Conservation (phyloP, 2,888 invertebrate species). For the Gnatocerus cornutus region DNA sequence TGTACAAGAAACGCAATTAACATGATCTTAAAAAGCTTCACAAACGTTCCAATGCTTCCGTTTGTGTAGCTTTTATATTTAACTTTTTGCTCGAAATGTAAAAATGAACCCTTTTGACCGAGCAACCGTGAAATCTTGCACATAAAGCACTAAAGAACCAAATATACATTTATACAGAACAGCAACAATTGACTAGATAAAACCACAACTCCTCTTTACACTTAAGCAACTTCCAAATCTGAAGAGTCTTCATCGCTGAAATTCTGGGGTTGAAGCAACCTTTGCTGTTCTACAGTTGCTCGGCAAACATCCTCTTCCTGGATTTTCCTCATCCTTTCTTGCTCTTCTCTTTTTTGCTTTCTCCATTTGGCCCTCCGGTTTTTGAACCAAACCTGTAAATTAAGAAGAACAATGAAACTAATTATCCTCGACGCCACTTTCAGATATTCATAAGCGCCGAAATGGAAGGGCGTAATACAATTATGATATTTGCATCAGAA, state of each 20-base stretch:
- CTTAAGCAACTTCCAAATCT: slow-evolving; percentile 86
- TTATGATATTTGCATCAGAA: slow-evolving; percentile 60
- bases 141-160: slow-evolving; percentile 37
- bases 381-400: slow-evolving; percentile 94
- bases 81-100: neutral
- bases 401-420: slow-evolving; percentile 51
- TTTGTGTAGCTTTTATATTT: too few species aligned
- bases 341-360: slow-evolving; percentile 93
- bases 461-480: slow-evolving; percentile 51
- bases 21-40: neutral
- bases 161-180: slow-evolving; percentile 56
- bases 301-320: slow-evolving; percentile 81
- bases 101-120: slow-evolving; percentile 2
- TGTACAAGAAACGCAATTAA: slow-evolving; percentile 36
- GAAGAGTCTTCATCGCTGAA: slow-evolving; percentile 85
- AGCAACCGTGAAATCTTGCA: slow-evolving; percentile 15
- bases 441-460: slow-evolving; percentile 43
- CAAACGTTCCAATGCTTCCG: too few species aligned
- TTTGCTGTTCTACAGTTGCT: slow-evolving; percentile 41
- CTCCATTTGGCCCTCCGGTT: slow-evolving; percentile 97
- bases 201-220: slow-evolving; percentile 15
- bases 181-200: slow-evolving; percentile 60
- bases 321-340: slow-evolving; percentile 86
- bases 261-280: slow-evolving; percentile 62
- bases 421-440: slow-evolving; percentile 53